These are phyloP conservation scores for Helicoverpa zea DNA, from an alignment of 1,140 invertebrate genomes.

Conservation along the genomic window DNA sequence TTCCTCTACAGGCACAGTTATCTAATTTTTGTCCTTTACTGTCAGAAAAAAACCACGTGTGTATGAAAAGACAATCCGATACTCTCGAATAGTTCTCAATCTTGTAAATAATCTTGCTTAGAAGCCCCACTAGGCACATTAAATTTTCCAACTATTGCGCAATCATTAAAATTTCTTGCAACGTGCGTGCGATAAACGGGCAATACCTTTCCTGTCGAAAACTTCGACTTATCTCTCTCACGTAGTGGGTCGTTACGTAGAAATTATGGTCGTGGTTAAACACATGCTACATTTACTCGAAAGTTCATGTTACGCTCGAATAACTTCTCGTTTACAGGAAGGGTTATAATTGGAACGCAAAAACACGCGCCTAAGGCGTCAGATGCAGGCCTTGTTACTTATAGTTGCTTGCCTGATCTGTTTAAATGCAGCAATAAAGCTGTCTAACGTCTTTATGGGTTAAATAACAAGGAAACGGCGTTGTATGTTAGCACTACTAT, in stretches of 20 bases:
- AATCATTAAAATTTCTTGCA: constrained; percentile 82
- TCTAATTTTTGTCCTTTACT: too few species aligned
- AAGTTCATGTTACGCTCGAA: constrained; percentile 82
- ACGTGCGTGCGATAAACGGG: constrained; percentile 81
- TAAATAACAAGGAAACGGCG: too few species aligned
- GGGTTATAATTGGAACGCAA: constrained; percentile 62
- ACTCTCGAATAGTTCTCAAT: too few species aligned
- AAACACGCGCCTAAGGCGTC: constrained; percentile 53
- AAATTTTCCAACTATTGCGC: constrained; percentile 58
- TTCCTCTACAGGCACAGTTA: too few species aligned
- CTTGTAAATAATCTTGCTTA: too few species aligned
- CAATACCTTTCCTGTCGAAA: constrained; percentile 74
- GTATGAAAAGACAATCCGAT: too few species aligned
- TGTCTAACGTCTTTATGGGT: too few species aligned
- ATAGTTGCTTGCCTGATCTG: constrained; percentile 31
- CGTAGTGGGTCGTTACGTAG: constrained; percentile 80
- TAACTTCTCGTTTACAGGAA: constrained; percentile 76
- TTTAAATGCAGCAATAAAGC: not conserved
- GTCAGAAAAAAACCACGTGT: too few species aligned
- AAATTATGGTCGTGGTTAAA: constrained; percentile 84
- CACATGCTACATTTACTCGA: constrained; percentile 85
- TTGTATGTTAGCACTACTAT: too few species aligned
- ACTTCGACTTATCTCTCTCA: constrained; percentile 84
- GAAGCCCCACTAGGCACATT: too few species aligned
- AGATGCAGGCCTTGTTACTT: constrained; percentile 13